Percentiles rank a stretch among this genome's conserved stretches.
These are phyloP conservation scores for Metallyticus violacea DNA, from an alignment of 2,888 invertebrate genomes.

Conservation along the genomic window DNA sequence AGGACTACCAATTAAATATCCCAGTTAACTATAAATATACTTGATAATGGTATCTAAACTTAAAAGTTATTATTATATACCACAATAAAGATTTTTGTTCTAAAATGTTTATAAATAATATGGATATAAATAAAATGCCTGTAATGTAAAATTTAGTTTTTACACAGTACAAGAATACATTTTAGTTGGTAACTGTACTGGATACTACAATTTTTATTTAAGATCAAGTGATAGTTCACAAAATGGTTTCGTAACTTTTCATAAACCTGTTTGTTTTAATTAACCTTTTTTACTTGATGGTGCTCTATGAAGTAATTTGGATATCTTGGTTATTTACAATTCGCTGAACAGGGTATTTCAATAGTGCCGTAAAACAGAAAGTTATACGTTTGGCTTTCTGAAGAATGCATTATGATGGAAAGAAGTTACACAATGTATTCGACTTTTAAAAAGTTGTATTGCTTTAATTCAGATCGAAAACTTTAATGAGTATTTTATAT, in stretches of 20 bases:
- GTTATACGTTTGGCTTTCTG: background rate
- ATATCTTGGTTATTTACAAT: background rate
- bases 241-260: background rate
- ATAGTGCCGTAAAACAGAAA: too few relatives aligned
- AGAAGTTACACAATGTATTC: too few relatives aligned
- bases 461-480: background rate
- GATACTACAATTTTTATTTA: background rate
- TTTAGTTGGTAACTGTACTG: background rate
- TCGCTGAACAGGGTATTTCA: background rate
- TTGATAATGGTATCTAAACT: constrained; percentile 17
- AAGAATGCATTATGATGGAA: background rate
- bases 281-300: background rate
- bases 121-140: constrained; percentile 22
- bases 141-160: constrained; percentile 7
- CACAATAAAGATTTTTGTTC: constrained; percentile 16
- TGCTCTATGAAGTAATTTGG: background rate
- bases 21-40: constrained; percentile 5
- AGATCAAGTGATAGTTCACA: background rate
- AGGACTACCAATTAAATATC: background rate
- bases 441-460: too few relatives aligned
- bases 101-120: constrained; percentile 27
- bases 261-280: background rate
- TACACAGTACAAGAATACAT: background rate
- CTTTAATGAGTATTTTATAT: background rate
- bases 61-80: constrained; percentile 14